phyloP scores from a whole-genome alignment of 2,113 vertebrate genomes.

The Cariama cristata region DNA sequence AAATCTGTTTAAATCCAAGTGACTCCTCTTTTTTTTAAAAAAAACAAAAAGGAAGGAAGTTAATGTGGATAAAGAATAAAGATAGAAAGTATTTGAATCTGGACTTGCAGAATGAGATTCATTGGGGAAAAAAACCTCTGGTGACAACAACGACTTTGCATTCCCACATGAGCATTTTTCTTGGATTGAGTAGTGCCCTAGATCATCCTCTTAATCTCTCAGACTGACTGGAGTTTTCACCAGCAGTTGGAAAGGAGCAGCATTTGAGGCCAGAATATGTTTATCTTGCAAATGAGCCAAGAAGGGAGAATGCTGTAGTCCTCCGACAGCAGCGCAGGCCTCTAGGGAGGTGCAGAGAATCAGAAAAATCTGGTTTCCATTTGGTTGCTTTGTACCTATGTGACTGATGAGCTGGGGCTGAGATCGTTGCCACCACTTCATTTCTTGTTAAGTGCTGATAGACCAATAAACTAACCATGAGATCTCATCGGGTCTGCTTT shows the following conservation, averaged over 20 bases:
- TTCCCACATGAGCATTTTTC: slow-evolving; percentile 60
- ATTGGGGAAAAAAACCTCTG: not conserved
- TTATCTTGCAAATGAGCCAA: slow-evolving; percentile 40
- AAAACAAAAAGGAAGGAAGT: not conserved
- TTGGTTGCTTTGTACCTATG: slow-evolving; percentile 18
- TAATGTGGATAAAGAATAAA: slow-evolving; percentile 21
- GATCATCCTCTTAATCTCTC: slow-evolving; percentile 55
- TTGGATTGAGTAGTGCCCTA: slow-evolving; percentile 45
- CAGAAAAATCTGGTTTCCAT: slow-evolving; percentile 10
- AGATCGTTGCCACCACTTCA: not conserved
- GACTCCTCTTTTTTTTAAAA: not conserved
- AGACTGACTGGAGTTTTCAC: slow-evolving; percentile 28
- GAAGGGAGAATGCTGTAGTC: not conserved
- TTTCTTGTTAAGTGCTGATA: not conserved
- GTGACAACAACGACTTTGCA: not conserved
- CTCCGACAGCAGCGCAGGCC: not conserved
- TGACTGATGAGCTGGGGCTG: not conserved
- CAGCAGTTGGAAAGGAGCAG: slow-evolving; percentile 27
- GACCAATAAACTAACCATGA: not conserved
- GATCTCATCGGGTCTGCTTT: not conserved
- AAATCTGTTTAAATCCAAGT: not conserved
- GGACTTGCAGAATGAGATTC: not conserved
- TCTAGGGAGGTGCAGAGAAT: not conserved
- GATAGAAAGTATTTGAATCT: not conserved
- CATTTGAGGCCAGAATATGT: slow-evolving; percentile 17